phyloP scores from a whole-genome alignment of 2,888 invertebrate species.

The Clusia tigrina region DNA sequence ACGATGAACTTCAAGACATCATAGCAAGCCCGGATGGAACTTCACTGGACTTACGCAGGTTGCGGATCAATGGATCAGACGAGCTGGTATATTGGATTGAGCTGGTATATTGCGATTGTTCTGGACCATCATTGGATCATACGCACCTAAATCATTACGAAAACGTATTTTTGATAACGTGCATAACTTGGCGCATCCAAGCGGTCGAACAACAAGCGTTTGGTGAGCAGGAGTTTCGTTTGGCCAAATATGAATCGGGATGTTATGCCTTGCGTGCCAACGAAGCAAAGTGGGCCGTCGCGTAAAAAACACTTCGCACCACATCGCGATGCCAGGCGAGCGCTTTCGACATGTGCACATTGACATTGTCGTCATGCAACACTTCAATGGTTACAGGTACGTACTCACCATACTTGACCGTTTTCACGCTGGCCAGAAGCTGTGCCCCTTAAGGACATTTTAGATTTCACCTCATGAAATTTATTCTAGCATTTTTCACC shows the following conservation, averaged over 20 bases:
- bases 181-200: constrained; percentile 27
- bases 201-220: constrained; percentile 20
- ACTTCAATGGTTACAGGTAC: constrained; percentile 47
- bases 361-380: constrained; percentile 43
- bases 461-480: no score
- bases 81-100: no score
- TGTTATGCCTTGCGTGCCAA: constrained; percentile 26
- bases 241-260: constrained; percentile 34
- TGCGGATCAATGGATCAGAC: constrained; percentile 14
- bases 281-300: constrained; percentile 23
- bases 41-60: constrained; percentile 28
- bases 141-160: constrained; percentile 18
- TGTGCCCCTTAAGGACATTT: constrained; percentile 38
- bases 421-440: constrained; percentile 48
- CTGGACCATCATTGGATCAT: no score
- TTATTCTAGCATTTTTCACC: no score
- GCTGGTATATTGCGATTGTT: constrained; percentile 34
- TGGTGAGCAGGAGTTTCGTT: constrained; percentile 24
- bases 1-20: constrained; percentile 25
- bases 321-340: constrained; percentile 15
- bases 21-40: no score
- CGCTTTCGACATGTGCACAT: constrained; percentile 60
- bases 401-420: constrained; percentile 41
- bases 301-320: no score
- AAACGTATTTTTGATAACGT: constrained; percentile 18